Evolutionary conservation across 2,113 vertebrate species (phyloP).

Genomic region (Lota lota): DNA sequence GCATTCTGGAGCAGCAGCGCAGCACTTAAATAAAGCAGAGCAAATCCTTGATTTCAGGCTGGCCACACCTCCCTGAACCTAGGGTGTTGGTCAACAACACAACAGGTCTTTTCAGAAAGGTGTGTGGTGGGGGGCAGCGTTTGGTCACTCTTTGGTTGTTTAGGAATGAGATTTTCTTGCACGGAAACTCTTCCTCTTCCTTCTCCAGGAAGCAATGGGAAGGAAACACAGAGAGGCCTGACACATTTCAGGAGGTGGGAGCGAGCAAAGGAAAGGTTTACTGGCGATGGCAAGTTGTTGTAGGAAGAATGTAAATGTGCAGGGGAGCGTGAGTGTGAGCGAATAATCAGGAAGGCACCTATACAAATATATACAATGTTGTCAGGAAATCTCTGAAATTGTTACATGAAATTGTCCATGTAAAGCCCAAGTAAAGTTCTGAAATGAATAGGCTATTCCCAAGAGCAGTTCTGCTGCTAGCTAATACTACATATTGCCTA

Average conservation of each 20-base stretch:
- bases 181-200: slow-evolving; percentile 62
- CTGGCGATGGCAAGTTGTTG: slow-evolving; percentile 3
- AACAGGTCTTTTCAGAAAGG: slow-evolving; percentile 10
- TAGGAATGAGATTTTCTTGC: slow-evolving; percentile 62
- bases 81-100: slow-evolving; percentile 52
- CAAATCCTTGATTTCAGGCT: slow-evolving; percentile 8
- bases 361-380: too few species aligned
- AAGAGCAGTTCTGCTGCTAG: too few species aligned
- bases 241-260: slow-evolving; percentile 54
- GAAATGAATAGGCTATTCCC: too few species aligned
- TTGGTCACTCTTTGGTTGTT: slow-evolving; percentile 33
- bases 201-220: slow-evolving; percentile 46
- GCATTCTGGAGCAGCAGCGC: slow-evolving; percentile 34
- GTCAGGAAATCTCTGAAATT: too few species aligned
- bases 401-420: too few species aligned
- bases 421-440: too few species aligned
- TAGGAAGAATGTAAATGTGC: too few species aligned
- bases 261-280: slow-evolving; percentile 38
- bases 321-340: too few species aligned
- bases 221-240: slow-evolving; percentile 59
- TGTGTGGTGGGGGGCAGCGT: slow-evolving; percentile 5
- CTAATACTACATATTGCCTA: too few species aligned
- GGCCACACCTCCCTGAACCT: slow-evolving; percentile 5
- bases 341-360: too few species aligned
- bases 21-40: slow-evolving; percentile 27